phyloP scores from a whole-genome alignment of 2,888 invertebrate species.

The Thereva unica region DNA sequence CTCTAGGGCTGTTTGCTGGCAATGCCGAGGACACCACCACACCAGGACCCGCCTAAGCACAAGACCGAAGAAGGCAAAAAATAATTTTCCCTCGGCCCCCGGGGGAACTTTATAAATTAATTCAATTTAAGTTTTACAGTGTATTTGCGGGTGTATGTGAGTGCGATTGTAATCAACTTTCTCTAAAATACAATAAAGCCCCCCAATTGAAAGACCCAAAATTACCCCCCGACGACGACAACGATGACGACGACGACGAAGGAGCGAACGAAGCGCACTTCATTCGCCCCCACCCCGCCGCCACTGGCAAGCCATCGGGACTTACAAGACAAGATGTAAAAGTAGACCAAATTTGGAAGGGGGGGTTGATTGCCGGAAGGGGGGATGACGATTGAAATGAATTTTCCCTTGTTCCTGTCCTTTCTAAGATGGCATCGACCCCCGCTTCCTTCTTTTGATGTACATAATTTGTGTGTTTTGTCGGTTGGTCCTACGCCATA shows the following conservation, averaged over 20 bases:
- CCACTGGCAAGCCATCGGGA: no score
- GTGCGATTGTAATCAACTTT: conserved; percentile 39
- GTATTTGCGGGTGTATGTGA: conserved; percentile 29
- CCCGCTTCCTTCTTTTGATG: conserved; percentile 11
- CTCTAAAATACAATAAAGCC: conserved; percentile 40
- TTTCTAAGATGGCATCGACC: conserved; percentile 9
- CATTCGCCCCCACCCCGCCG: no score
- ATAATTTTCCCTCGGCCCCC: conserved; percentile 23
- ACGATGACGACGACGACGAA: no score
- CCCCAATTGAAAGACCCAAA: conserved; percentile 40
- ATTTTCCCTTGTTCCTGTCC: conserved; percentile 24
- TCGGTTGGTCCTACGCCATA: no score
- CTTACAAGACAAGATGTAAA: no score
- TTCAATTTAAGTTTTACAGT: conserved; percentile 58
- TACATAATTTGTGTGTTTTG: conserved; percentile 19
- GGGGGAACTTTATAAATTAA: conserved; percentile 52
- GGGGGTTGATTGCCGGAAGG: neutral
- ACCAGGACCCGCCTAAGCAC: neutral
- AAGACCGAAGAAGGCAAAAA: conserved; percentile 14
- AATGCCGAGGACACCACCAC: neutral
- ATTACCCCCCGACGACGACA: conserved; percentile 30
- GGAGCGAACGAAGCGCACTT: no score
- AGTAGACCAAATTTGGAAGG: neutral
- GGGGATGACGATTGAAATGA: conserved; percentile 30
- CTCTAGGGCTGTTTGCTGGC: no score